Evolutionary conservation across 2,797 vertebrate species (phyloP).

Genomic region (Fringilla coelebs): DNA sequence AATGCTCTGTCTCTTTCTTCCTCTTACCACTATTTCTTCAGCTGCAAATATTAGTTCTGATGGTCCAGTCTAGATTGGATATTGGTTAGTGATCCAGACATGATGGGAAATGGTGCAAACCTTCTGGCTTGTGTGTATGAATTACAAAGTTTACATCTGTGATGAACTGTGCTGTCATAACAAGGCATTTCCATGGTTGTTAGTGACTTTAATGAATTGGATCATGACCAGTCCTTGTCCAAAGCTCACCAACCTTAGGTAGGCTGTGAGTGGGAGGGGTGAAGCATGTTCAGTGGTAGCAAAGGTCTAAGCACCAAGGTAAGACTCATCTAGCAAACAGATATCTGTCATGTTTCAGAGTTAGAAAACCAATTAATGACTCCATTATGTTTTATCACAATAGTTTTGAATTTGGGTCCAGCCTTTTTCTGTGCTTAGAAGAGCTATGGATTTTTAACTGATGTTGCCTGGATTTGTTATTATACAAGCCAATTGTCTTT

Average conservation of each 20-base stretch:
- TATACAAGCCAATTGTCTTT: background rate
- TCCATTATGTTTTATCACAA: background rate
- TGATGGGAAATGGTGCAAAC: background rate
- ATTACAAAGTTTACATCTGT: background rate
- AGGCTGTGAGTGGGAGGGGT: background rate
- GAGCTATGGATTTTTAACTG: background rate
- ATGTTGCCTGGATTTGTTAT: background rate
- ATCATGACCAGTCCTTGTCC: background rate
- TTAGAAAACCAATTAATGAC: background rate
- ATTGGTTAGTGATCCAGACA: background rate
- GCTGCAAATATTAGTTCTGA: background rate
- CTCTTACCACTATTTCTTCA: background rate
- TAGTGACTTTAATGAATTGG: background rate
- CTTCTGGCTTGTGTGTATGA: background rate
- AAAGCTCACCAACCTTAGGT: background rate
- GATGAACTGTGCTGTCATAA: background rate
- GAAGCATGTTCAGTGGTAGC: background rate
- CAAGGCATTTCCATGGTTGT: background rate
- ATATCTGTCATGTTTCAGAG: background rate
- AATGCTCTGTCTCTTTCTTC: background rate
- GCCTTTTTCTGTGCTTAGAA: background rate
- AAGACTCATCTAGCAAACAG: background rate
- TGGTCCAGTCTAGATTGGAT: background rate
- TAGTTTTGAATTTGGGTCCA: background rate
- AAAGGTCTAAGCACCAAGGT: background rate